Evolutionary conservation across 2,797 vertebrate genomes (phyloP).

Genomic region (Hemitrygon akajei): DNA sequence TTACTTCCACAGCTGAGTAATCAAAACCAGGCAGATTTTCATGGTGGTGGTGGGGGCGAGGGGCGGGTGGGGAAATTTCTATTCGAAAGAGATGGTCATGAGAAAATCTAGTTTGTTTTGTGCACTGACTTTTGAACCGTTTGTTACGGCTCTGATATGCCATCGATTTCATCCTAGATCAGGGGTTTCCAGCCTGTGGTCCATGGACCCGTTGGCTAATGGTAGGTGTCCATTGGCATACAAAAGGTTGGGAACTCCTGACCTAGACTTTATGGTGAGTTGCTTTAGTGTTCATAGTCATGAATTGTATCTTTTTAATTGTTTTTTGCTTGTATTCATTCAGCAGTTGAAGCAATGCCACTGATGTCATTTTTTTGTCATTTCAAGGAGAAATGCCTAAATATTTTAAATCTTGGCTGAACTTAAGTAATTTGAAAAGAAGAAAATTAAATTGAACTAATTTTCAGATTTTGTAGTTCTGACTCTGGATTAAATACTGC

Average conservation of each 20-base stretch:
- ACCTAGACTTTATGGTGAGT: neutral
- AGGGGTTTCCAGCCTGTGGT: too few species aligned
- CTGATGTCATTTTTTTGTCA: neutral
- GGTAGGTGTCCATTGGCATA: too few species aligned
- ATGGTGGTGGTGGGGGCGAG: too few species aligned
- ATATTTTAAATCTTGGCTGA: neutral
- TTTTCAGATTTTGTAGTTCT: neutral
- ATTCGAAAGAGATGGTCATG: neutral
- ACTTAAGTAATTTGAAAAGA: neutral
- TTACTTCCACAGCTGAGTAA: neutral
- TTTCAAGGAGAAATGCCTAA: neutral
- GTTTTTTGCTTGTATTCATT: neutral
- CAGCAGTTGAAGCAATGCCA: neutral
- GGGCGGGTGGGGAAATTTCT: neutral
- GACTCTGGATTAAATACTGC: neutral
- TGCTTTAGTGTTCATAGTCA: neutral
- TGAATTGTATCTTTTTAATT: neutral
- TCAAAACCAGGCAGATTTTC: neutral
- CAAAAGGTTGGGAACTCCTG: neutral
- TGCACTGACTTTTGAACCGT: neutral
- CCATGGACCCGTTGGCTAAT: too few species aligned
- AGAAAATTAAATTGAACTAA: neutral
- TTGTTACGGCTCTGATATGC: neutral
- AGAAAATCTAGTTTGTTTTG: neutral
- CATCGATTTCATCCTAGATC: neutral